A percentile compares a stretch with the other conserved stretches of the same genome.
Evolutionary conservation across 2,888 invertebrate species (phyloP).

Genomic region (Andrena trimmerana): DNA sequence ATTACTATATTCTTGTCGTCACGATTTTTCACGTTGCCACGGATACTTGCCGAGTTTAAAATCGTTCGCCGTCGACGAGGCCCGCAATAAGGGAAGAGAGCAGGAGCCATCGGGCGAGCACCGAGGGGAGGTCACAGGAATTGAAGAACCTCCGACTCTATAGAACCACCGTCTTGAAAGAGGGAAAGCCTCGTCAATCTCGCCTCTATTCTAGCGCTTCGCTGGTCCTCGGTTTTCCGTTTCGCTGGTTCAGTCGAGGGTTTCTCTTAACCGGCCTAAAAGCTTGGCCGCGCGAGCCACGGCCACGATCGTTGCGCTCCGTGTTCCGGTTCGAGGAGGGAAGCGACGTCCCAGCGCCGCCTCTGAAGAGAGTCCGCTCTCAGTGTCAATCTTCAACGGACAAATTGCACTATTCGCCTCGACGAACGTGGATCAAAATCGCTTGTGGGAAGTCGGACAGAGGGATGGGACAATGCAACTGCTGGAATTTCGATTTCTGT

Average conservation of each 20-base stretch:
- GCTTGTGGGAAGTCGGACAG: too few species aligned
- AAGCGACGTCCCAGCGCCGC: background rate
- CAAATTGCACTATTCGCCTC: conserved; percentile 5
- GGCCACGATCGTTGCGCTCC: background rate
- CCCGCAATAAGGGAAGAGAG: conserved; percentile 1
- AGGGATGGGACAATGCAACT: background rate
- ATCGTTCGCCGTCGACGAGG: background rate
- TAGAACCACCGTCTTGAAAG: background rate
- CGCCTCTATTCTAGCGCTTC: background rate
- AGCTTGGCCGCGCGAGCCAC: background rate
- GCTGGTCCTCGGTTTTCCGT: background rate
- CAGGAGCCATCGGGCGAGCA: conserved; percentile 14
- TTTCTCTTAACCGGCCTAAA: conserved; percentile 44
- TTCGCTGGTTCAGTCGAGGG: background rate
- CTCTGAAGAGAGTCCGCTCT: conserved; percentile 31
- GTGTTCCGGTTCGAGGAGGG: background rate
- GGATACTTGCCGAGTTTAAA: conserved; percentile 2
- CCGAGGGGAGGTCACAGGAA: conserved; percentile 18
- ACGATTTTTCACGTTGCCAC: conserved; percentile 32
- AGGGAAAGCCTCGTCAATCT: background rate
- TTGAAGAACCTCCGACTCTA: conserved; percentile 21
- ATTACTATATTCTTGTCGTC: conserved; percentile 22
- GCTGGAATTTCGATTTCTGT: conserved; percentile 29
- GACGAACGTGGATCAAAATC: background rate
- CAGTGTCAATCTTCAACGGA: conserved; percentile 8